Evolutionary conservation across 2,113 vertebrate genomes (phyloP), one percentile per base, ranked within the genome.

Genomic region (Aphelocoma coerulescens): DNA sequence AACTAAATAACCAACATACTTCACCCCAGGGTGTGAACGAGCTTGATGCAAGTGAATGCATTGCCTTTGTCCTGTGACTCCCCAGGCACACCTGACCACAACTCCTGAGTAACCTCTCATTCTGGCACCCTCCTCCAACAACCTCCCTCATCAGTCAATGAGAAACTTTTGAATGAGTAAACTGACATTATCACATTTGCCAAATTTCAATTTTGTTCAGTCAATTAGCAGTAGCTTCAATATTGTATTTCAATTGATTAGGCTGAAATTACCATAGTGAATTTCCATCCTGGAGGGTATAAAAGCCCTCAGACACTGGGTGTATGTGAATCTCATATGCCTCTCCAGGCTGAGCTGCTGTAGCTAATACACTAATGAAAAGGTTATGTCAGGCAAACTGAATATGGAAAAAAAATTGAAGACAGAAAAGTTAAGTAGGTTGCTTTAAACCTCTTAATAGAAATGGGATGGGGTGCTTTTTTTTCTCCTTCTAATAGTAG

Each of bases 261-360:
- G 72, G 57, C 65, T 93, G 92, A 88, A 96, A 95, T 91, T 93
- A 44, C 43, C 30, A 63, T 4, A 8, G 65, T 57, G 78, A 94
- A 91, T 94, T 94, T 95, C 93, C 93, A 87, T 73, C 71, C 94
- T 91, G 86, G 83, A 96, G 68, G 76, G 48, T 63, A 80, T 39
- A 51, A 80, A 80, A 83, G 44, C 51, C 80, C 68, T 94, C 59
- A 93, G 72, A 74, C 21, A 17, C 7, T 22, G 88, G 33, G 18
- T 48, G 26, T 57, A 32, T 0, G 1, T 61, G 51, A n/a, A 46
- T 46, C 65, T 77, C 1, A 0, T 39, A n/a, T 54, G 23, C 49
- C 26, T 80, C 72, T 76, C 37, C 75, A 58, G 75, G 20, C 18
- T 43, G 49, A 88, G 18, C 23, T 89, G 49, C 49, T 87, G 17